phyloP scores from a whole-genome alignment of 2,888 invertebrate genomes.

The Phengaris alcon region DNA sequence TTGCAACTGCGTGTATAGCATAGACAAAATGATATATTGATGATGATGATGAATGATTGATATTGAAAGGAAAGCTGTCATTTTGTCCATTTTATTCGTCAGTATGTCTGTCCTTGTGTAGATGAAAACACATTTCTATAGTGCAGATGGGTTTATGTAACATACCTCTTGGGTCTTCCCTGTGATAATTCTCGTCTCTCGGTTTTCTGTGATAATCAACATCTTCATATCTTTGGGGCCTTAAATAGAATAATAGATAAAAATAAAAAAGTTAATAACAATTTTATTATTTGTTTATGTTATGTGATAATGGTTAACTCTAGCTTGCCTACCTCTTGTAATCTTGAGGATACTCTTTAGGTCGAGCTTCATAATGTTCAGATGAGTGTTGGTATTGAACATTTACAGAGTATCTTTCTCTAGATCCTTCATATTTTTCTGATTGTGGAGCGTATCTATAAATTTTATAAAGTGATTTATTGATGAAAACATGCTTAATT shows the following conservation, averaged over 20 bases:
- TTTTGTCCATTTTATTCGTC: no score
- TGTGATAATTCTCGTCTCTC: conserved; percentile 55
- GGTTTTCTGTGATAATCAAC: conserved; percentile 57
- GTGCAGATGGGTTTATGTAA: neutral
- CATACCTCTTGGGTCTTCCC: conserved; percentile 61
- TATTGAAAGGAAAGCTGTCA: no score
- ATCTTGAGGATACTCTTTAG: conserved; percentile 57
- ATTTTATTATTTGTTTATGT: no score
- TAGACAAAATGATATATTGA: no score
- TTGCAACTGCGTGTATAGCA: no score
- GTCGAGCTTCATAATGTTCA: conserved; percentile 54
- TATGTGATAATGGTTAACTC: neutral
- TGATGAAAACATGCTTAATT: neutral
- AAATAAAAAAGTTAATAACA: conserved; percentile 22
- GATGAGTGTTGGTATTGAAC: conserved; percentile 46
- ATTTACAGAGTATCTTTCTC: conserved; percentile 53
- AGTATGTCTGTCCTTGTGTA: no score
- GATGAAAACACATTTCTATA: no score
- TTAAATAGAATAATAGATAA: conserved; percentile 1
- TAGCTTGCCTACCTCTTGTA: conserved; percentile 56
- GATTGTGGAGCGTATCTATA: conserved; percentile 57
- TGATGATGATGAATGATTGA: no score
- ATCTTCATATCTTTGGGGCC: conserved; percentile 48
- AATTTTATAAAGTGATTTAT: conserved; percentile 34
- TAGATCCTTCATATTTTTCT: conserved; percentile 56